Evolutionary conservation across 2,888 invertebrate species (phyloP).

Genomic region (Gnatocerus cornutus): DNA sequence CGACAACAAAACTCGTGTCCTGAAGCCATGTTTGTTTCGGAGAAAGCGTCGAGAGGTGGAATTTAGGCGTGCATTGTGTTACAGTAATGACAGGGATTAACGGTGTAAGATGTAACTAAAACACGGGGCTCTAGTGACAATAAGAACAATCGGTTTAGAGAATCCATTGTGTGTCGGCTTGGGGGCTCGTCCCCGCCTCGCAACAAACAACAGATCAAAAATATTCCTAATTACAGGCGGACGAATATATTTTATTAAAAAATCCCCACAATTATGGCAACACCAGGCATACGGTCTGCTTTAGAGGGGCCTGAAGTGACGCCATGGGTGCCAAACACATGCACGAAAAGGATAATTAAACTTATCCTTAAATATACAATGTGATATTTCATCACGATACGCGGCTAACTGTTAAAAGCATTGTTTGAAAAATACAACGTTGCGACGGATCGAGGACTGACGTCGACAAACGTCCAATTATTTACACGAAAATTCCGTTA

Average conservation of each 20-base stretch:
- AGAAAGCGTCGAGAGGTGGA: constrained; percentile 55
- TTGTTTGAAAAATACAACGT: constrained; percentile 49
- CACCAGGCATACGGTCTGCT: constrained; percentile 64
- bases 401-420: constrained; percentile 35
- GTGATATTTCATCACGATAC: constrained; percentile 53
- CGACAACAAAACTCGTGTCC: constrained; percentile 23
- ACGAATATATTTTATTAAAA: constrained; percentile 63
- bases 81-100: constrained; percentile 63
- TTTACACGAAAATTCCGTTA: constrained; percentile 50
- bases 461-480: constrained; percentile 51
- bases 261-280: constrained; percentile 62
- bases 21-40: constrained; percentile 44
- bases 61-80: constrained; percentile 57
- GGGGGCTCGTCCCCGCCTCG: constrained; percentile 54
- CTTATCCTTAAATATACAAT: constrained; percentile 50
- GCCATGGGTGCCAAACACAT: constrained; percentile 65
- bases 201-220: constrained; percentile 57
- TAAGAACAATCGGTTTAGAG: constrained; percentile 66
- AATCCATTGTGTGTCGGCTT: constrained; percentile 64
- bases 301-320: constrained; percentile 60
- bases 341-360: constrained; percentile 56
- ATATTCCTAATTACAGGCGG: constrained; percentile 65
- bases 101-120: constrained; percentile 57
- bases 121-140: constrained; percentile 63
- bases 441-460: constrained; percentile 22